These are phyloP conservation scores for Mustelus asterias DNA, from an alignment of 2,113 vertebrate genomes.

Conservation along the genomic window DNA sequence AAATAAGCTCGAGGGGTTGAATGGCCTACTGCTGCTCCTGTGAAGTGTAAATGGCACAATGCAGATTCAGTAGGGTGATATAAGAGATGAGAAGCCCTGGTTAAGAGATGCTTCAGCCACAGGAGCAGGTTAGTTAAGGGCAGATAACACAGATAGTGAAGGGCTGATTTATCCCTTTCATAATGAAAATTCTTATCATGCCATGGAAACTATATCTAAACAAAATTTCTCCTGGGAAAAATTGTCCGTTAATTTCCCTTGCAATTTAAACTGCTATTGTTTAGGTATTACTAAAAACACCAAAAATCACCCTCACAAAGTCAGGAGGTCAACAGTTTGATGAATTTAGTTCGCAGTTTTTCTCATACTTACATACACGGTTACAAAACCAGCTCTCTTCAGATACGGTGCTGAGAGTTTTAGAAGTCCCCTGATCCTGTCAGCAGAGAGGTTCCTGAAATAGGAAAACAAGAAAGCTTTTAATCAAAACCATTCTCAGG, in stretches of 20 bases:
- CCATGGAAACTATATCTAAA: background rate
- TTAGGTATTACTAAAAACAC: background rate
- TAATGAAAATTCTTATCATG: background rate
- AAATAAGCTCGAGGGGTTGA: background rate
- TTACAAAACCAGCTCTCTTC: conserved; percentile 74
- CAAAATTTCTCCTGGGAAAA: background rate
- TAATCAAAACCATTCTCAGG: background rate
- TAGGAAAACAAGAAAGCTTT: conserved; percentile 36
- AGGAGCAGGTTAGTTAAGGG: background rate
- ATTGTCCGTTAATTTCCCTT: background rate
- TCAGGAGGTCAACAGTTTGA: background rate
- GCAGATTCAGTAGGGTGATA: background rate
- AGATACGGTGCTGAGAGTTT: conserved; percentile 68
- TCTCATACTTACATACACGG: conserved; percentile 72
- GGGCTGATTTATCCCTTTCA: background rate
- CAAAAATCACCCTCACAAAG: background rate
- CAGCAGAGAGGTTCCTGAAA: conserved; percentile 50
- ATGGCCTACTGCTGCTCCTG: background rate
- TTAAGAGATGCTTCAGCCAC: background rate
- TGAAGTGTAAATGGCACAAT: background rate
- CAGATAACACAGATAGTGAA: background rate
- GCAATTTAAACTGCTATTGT: background rate
- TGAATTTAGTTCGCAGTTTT: background rate
- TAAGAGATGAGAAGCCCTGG: background rate
- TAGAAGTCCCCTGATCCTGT: conserved; percentile 47